A percentile compares a stretch with the other conserved stretches of the same genome.
Conservation (phyloP, 1,140 invertebrate genomes). For the Colletes latitarsis region DNA sequence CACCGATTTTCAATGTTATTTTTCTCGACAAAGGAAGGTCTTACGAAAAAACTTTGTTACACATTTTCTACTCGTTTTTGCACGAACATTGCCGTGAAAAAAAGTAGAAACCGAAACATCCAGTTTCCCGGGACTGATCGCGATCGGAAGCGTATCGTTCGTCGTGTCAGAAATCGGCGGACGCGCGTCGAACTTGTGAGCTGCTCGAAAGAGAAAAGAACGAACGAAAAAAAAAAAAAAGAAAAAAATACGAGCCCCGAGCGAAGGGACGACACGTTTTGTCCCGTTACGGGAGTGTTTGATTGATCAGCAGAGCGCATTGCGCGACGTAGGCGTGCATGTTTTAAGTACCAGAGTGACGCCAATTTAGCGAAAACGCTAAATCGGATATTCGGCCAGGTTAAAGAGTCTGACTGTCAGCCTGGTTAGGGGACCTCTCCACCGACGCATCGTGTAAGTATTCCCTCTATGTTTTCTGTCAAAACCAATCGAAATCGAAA, state of each 20-base stretch:
- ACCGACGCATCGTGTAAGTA: slow-evolving; percentile 60
- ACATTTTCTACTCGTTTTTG: too few species aligned
- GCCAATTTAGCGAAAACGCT: slow-evolving; percentile 12
- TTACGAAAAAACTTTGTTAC: too few species aligned
- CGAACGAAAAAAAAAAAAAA: neutral
- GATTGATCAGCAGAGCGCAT: slow-evolving; percentile 48
- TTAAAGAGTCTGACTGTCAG: slow-evolving; percentile 41
- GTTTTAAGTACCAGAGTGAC: slow-evolving; percentile 38
- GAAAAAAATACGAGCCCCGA: neutral
- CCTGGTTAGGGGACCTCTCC: slow-evolving; percentile 40
- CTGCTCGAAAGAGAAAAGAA: slow-evolving; percentile 7
- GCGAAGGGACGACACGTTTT: neutral
- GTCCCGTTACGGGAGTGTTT: slow-evolving; percentile 12
- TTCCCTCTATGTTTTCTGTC: slow-evolving; percentile 57
- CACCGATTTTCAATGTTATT: too few species aligned
- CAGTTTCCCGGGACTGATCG: too few species aligned
- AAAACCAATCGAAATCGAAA: slow-evolving; percentile 2
- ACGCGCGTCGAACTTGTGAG: slow-evolving; percentile 12
- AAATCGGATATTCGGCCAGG: slow-evolving; percentile 40
- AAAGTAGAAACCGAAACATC: too few species aligned
- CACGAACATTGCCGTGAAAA: too few species aligned
- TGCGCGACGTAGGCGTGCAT: slow-evolving; percentile 57
- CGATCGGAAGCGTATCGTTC: slow-evolving; percentile 2
- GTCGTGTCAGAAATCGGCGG: slow-evolving; percentile 23
- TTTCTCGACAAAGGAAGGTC: too few species aligned